Conservation (phyloP, 2,797 vertebrate species). For the Vespertilio murinus region DNA sequence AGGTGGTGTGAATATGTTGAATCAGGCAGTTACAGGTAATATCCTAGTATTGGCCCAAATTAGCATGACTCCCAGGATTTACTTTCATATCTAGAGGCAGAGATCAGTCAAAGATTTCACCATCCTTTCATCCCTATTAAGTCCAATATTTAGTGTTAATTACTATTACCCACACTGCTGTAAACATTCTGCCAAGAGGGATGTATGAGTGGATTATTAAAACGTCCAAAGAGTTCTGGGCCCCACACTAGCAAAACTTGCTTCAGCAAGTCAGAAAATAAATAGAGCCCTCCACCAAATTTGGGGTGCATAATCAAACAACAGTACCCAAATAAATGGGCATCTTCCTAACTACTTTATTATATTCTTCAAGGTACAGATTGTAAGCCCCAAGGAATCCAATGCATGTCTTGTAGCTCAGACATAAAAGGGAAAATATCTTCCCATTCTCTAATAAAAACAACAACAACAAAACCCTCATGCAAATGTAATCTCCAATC, state of each 20-base stretch:
- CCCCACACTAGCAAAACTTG: neutral
- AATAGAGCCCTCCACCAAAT: neutral
- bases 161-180: neutral
- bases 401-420: neutral
- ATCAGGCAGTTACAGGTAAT: neutral
- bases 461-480: neutral
- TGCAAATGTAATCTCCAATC: neutral
- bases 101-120: neutral
- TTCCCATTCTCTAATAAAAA: neutral
- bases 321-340: neutral
- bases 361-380: neutral
- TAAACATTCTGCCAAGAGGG: neutral
- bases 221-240: neutral
- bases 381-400: too few species aligned
- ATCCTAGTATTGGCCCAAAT: neutral
- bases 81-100: neutral
- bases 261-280: neutral
- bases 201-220: neutral
- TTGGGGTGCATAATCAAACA: neutral
- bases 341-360: neutral
- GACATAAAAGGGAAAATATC: neutral
- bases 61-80: neutral
- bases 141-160: neutral
- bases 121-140: neutral
- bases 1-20: neutral